These are phyloP conservation scores for Poeciliopsis retropinna DNA, from an alignment of 2,113 vertebrate species.

Conservation along the genomic window DNA sequence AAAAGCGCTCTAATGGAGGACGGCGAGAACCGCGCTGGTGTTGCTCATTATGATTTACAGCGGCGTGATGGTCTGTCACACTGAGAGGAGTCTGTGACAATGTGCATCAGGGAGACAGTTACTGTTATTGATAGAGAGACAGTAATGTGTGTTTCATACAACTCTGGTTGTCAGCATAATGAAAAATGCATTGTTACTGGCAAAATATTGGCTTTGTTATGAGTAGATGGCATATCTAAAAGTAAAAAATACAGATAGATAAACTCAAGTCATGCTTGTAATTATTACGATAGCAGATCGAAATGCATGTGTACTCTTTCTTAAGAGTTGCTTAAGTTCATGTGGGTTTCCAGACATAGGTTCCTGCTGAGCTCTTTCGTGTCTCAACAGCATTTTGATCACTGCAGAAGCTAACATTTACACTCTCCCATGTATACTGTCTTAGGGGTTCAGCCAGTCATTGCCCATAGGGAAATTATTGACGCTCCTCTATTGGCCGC, in stretches of 20 bases:
- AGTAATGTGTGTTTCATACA: background rate
- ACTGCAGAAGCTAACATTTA: too few species aligned
- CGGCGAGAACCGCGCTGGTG: constrained; percentile 36
- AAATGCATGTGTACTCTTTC: too few species aligned
- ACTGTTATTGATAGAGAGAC: constrained; percentile 3
- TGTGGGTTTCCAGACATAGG: background rate
- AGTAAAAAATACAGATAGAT: too few species aligned
- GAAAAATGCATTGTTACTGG: background rate
- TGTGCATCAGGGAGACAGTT: constrained; percentile 2
- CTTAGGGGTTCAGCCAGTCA: too few species aligned
- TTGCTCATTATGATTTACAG: constrained; percentile 54
- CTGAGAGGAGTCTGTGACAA: background rate
- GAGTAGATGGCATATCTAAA: too few species aligned
- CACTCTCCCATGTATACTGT: too few species aligned
- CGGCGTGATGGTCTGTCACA: background rate
- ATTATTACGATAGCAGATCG: too few species aligned
- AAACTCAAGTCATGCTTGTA: too few species aligned
- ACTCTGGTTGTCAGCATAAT: background rate
- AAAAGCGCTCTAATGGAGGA: constrained; percentile 55
- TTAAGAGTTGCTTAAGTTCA: too few species aligned
- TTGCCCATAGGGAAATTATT: too few species aligned
- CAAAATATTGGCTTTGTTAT: background rate
- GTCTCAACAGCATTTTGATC: background rate
- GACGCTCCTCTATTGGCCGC: too few species aligned
- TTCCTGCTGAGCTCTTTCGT: background rate